A percentile compares a stretch with the other conserved stretches of the same genome.
These are phyloP conservation scores for Sylvicapra grimmia DNA, from an alignment of 2,113 vertebrate genomes.

Conservation along the genomic window DNA sequence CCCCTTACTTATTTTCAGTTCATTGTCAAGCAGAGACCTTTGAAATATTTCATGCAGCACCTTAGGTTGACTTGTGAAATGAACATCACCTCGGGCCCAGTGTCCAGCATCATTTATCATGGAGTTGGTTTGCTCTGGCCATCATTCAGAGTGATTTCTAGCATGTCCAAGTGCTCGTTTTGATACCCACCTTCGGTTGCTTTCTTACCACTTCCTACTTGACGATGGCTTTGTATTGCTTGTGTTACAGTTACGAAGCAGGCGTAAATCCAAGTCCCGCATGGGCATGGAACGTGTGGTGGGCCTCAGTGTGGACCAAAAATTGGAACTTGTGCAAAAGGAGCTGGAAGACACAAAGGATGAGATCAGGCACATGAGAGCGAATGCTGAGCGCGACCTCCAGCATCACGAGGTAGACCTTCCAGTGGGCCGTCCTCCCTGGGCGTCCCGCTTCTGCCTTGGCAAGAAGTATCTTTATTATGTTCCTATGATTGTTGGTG, in stretches of 20 bases:
- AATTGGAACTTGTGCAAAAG: constrained; percentile 75
- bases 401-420: constrained; percentile 75
- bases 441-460: background rate
- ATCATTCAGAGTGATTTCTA: background rate
- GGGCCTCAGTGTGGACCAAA: constrained; percentile 77
- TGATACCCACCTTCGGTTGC: background rate
- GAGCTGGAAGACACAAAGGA: constrained; percentile 76
- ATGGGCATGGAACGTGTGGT: constrained; percentile 12
- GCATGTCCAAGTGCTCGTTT: background rate
- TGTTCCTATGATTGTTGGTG: background rate
- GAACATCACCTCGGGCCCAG: background rate
- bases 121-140: background rate
- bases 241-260: constrained; percentile 62
- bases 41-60: background rate
- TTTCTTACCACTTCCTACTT: background rate
- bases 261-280: constrained; percentile 65
- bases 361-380: constrained; percentile 68
- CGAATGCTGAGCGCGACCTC: constrained; percentile 69
- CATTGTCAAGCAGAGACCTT: background rate
- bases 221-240: background rate
- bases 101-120: background rate
- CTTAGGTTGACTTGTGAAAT: background rate
- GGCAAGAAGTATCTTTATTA: too few species aligned
- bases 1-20: background rate
- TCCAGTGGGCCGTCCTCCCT: rapidly evolving